Evolutionary conservation across 1,140 invertebrate species (phyloP).

Genomic region (Nasonia giraulti): DNA sequence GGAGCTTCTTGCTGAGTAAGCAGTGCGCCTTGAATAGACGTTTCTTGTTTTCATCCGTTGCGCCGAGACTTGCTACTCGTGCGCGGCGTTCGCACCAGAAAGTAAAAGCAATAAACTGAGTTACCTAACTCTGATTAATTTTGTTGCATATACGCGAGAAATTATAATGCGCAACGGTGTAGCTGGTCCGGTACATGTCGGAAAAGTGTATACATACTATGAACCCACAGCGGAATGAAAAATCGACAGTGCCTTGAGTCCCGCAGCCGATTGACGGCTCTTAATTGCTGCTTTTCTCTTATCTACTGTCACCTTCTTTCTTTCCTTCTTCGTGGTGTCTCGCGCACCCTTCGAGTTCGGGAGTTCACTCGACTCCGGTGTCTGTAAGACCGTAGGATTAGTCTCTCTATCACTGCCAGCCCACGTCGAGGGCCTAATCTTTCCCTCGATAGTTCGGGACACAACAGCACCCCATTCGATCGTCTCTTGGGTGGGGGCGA

Average conservation of each 20-base stretch:
- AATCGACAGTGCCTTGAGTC: slow-evolving; percentile 37
- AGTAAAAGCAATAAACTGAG: background rate
- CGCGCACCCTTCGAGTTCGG: background rate
- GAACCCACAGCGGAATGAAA: slow-evolving; percentile 27
- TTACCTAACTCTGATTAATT: background rate
- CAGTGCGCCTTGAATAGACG: slow-evolving; percentile 31
- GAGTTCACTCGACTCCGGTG: slow-evolving; percentile 15
- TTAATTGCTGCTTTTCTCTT: slow-evolving; percentile 70
- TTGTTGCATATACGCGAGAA: background rate
- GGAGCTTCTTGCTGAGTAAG: slow-evolving; percentile 47
- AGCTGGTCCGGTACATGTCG: no score
- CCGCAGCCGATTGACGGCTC: slow-evolving; percentile 64
- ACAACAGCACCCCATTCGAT: slow-evolving; percentile 45
- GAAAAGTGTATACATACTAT: no score
- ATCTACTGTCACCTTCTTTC: slow-evolving; percentile 71
- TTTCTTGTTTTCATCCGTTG: slow-evolving; percentile 34
- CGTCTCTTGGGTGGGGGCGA: slow-evolving; percentile 4
- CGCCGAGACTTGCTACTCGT: slow-evolving; percentile 7
- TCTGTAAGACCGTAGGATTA: slow-evolving; percentile 68
- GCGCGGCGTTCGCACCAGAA: background rate
- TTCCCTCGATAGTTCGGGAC: slow-evolving; percentile 59
- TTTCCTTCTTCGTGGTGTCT: slow-evolving; percentile 39
- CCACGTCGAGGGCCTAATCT: slow-evolving; percentile 68
- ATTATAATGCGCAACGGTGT: background rate
- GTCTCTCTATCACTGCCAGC: slow-evolving; percentile 69